A percentile compares a stretch with the other conserved stretches of the same genome.
Evolutionary conservation across 2,113 vertebrate genomes (phyloP).

Genomic region (Tinamus guttatus): DNA sequence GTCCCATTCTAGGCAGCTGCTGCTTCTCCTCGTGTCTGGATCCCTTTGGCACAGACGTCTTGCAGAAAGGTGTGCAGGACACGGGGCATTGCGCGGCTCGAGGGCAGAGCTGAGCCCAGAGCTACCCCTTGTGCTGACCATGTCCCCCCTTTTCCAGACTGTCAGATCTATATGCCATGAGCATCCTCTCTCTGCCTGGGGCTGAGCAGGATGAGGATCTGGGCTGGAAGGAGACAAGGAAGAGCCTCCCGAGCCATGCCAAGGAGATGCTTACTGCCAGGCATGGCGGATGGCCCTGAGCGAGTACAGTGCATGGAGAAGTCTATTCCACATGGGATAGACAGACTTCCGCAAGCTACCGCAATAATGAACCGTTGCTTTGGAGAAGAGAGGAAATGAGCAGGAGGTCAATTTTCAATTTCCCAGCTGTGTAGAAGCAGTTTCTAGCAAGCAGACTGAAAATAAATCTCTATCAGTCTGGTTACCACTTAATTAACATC

Average conservation of each 20-base stretch:
- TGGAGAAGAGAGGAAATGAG: slow-evolving; percentile 23
- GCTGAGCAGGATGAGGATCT: not conserved
- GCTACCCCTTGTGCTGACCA: not conserved
- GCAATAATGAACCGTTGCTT: not conserved
- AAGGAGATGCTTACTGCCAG: not conserved
- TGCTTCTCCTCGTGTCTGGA: not conserved
- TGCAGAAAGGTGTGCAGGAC: not conserved
- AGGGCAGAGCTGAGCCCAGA: not conserved
- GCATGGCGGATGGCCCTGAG: not conserved
- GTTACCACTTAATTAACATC: slow-evolving; percentile 56
- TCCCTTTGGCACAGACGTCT: not conserved
- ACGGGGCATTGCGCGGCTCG: not conserved
- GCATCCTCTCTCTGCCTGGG: not conserved
- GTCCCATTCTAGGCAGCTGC: slow-evolving; percentile 34
- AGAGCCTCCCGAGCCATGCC: not conserved
- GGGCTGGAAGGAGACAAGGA: not conserved
- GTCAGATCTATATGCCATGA: accelerated
- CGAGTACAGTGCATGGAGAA: not conserved
- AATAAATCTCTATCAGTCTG: slow-evolving; percentile 47
- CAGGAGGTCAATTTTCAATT: slow-evolving; percentile 57
- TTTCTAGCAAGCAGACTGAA: slow-evolving; percentile 31
- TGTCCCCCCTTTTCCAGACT: not conserved
- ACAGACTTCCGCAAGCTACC: not conserved
- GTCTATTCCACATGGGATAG: not conserved
- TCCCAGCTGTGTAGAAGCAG: slow-evolving; percentile 20